Percentiles rank a stretch among this genome's conserved stretches.
phyloP scores from a whole-genome alignment of 2,113 vertebrate species.

The Mesoclemmys tuberculata region DNA sequence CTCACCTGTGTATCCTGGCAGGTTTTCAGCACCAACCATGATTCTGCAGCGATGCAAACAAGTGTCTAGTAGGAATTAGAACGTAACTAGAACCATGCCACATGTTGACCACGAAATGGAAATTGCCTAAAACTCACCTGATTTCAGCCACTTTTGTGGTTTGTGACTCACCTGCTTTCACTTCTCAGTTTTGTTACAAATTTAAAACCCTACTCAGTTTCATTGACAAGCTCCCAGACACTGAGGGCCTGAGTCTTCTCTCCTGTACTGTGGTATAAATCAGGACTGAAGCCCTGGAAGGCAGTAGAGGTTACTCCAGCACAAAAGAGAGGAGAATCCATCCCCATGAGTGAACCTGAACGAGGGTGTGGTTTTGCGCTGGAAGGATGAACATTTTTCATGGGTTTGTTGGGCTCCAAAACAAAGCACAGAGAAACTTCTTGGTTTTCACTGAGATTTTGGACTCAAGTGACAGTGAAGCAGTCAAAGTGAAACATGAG shows the following conservation, averaged over 20 bases:
- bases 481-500: slow-evolving; percentile 60
- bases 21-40: neutral
- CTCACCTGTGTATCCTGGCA: neutral
- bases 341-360: neutral
- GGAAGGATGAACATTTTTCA: slow-evolving; percentile 44
- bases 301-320: neutral
- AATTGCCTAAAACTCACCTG: neutral
- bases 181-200: neutral
- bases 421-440: slow-evolving; percentile 53
- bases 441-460: slow-evolving; percentile 58
- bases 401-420: slow-evolving; percentile 66
- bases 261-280: slow-evolving; percentile 24
- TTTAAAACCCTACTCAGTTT: neutral
- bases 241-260: neutral
- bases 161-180: neutral
- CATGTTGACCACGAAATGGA: neutral
- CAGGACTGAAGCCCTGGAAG: neutral
- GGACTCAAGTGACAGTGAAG: slow-evolving; percentile 58
- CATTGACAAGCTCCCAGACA: neutral
- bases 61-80: neutral
- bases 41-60: neutral
- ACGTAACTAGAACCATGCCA: neutral
- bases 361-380: slow-evolving; percentile 41
- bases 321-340: slow-evolving; percentile 18
- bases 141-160: neutral